Base-by-base conservation (phyloP, 2,797 vertebrate species). In the Dryobates pubescens region DNA sequence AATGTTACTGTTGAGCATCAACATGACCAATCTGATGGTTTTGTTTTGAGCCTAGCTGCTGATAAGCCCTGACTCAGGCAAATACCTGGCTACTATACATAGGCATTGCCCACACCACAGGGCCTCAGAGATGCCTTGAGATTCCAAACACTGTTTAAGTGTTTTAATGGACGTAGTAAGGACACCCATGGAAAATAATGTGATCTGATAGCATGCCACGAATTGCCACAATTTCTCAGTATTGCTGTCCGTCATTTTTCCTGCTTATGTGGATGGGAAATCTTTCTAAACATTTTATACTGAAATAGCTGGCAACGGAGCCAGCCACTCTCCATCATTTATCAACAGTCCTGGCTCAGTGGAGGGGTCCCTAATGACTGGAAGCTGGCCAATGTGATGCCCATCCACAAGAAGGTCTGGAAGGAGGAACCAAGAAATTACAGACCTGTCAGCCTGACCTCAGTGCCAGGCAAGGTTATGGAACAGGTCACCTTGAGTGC, bases 31-130 rank as follows among this genome's bases (percentile, higher is more conserved):
- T 61, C 26, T 70, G 80, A 67, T 7, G 1, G 5, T 20, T 23
- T 18, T n/a, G 70, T 67, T 90, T 71, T 76, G 23, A 89, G 18
- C 17, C 13, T 64, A n/a, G 63, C 16, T 75, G 15, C 17, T 3
- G 8, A 43, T 71, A 82, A 86, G 18, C 17, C 24, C 24, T 15
- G 9, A 38, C 10, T 73, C 0, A 6, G 22, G 9, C 0, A 0
- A 87, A 72, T 75, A 43, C 13, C 69, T 91, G 29, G 5, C 7
- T 58, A 30, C 12, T 26, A 22, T 13, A 70, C 22, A 22, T 27
- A 47, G 38, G 9, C 68, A 82, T 22, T 72, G 61, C 61, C 56
- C 34, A 3, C 27, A 51, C 32, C n/a, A 16, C 0, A 0, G 24
- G 16, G 58, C 67, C 68, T 67, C 5, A 2, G 64, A 81, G 63